phyloP scores from a whole-genome alignment of 2,888 invertebrate genomes.

The Drosophila hamatofila region DNA sequence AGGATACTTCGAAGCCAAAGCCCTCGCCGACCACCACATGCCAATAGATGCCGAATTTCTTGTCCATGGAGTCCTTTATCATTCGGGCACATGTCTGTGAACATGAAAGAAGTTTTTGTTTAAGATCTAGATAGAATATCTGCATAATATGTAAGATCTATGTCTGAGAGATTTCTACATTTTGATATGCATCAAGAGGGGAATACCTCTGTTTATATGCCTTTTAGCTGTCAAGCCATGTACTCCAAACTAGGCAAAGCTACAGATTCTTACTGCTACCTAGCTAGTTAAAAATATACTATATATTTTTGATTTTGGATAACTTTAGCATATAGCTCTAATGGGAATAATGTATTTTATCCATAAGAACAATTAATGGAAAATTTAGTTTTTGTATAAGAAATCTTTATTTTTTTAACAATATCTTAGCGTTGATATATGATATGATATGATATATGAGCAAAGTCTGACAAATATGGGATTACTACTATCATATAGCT shows the following conservation, averaged over 20 bases:
- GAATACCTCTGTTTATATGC: background rate
- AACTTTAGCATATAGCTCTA: too few species aligned
- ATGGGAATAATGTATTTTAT: too few species aligned
- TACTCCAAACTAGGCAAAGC: background rate
- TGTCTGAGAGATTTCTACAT: background rate
- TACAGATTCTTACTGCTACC: too few species aligned
- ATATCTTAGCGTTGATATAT: too few species aligned
- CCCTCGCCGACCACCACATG: constrained; percentile 98
- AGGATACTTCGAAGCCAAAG: constrained; percentile 95
- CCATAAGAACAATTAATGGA: too few species aligned
- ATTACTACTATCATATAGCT: too few species aligned
- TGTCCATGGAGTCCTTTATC: constrained; percentile 98
- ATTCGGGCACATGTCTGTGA: constrained; percentile 92
- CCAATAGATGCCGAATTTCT: constrained; percentile 97
- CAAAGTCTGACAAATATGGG: too few species aligned
- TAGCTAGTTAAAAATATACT: too few species aligned
- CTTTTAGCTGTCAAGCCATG: background rate
- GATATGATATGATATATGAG: too few species aligned
- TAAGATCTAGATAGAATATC: background rate
- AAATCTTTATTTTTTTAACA: background rate
- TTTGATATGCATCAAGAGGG: background rate
- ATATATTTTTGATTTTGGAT: too few species aligned
- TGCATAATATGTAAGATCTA: background rate
- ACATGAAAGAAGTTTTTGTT: background rate
- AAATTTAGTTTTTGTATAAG: background rate